A percentile compares a stretch with the other conserved stretches of the same genome.
Conservation (phyloP, 2,888 invertebrate species). For the Cancer borealis region DNA sequence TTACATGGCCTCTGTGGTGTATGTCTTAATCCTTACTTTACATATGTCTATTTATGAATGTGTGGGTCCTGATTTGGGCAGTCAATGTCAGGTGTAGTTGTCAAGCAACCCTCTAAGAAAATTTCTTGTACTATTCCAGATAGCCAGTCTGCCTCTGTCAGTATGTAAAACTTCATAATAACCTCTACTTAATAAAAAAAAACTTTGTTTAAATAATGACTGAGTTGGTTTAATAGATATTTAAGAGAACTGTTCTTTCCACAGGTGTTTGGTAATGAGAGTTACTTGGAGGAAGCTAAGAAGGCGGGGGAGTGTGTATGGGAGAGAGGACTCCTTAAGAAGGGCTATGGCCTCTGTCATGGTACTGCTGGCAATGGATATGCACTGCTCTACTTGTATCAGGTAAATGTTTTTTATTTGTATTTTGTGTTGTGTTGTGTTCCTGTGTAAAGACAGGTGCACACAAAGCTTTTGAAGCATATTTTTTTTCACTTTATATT, state of each 20-base stretch:
- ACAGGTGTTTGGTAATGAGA: slow-evolving; percentile 86
- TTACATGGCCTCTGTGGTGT: no score
- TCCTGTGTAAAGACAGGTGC: neutral
- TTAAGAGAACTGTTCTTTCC: slow-evolving; percentile 59
- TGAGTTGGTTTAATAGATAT: neutral
- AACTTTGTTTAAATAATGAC: no score
- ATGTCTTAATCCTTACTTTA: no score
- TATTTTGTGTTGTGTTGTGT: neutral
- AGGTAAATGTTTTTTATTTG: slow-evolving; percentile 83
- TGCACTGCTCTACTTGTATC: slow-evolving; percentile 88
- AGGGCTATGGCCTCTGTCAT: slow-evolving; percentile 93
- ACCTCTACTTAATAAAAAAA: no score
- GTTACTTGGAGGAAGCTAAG: slow-evolving; percentile 86
- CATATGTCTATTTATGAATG: no score
- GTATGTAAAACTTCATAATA: no score
- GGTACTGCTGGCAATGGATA: slow-evolving; percentile 94
- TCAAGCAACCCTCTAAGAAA: no score
- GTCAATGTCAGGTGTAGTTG: no score
- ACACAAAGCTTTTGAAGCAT: neutral
- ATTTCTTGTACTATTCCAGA: no score
- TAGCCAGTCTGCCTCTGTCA: no score
- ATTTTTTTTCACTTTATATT: neutral
- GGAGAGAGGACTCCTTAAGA: slow-evolving; percentile 88
- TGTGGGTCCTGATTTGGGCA: no score
- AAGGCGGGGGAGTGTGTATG: slow-evolving; percentile 89